Evolutionary conservation across 1,140 invertebrate genomes (phyloP), one percentile per base, ranked within the genome.

Genomic region (Mizuhopecten yessoensis): DNA sequence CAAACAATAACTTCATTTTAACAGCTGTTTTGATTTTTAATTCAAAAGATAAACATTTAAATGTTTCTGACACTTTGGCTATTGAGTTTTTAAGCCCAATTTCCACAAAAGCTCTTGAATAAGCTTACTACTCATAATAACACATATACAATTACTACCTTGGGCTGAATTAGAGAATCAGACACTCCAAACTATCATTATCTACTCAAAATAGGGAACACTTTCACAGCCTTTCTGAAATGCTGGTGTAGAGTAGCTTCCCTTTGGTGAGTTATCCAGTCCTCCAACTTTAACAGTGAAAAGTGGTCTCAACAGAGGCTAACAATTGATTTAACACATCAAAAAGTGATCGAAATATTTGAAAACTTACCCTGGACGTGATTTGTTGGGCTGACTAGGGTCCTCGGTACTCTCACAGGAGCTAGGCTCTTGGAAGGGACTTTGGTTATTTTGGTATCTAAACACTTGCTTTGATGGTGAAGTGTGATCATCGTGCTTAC

Each of bases 391-490:
- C 7, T 42, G 87, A 75, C 34, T 86, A 13, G 89, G 57, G 13
- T 91, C 90, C 33, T 87, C 34, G 34, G 88, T 34, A 34, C 88
- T 89, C 15, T 91, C 90, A 75, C 90, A 92, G 23, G 88, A 91
- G 15, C 92, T 86, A 13, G 92, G 88, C 33, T 90, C 91, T 29
- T 93, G 93, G 89, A 95, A 95, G 20, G 94, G 94, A 86, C 93
- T 94, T 75, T 75, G 57, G 89, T 94, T 94, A 90, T 95, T 95
- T 90, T 95, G 94, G 91, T 94, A 95, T 20, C 94, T 91, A 34
- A 93, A 90, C 13, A 93, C 91, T 10, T 42, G 42, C 75, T 88
- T 39, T 87, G 87, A 42, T 34, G 34, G 86, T 45, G 90, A 87
- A 45, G n/a, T 20, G 90, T 57, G 34, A 88, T 87, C 87, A 87